phyloP scores from a whole-genome alignment of 2,797 vertebrate genomes.

The Huso huso region DNA sequence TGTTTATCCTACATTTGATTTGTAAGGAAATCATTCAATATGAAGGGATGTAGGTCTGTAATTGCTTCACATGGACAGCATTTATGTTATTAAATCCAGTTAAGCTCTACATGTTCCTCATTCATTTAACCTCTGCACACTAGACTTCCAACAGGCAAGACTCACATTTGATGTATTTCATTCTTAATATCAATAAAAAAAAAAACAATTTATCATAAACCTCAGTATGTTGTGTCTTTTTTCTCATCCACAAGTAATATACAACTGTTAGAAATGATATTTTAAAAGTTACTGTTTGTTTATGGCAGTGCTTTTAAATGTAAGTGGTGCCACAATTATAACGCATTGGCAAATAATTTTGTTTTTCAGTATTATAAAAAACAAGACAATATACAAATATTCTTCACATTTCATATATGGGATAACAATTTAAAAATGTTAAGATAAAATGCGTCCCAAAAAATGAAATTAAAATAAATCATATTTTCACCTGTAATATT shows the following conservation, averaged over 20 bases:
- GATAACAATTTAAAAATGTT: too few relatives aligned
- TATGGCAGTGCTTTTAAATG: too few relatives aligned
- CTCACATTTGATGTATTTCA: conserved; percentile 42
- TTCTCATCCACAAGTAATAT: neutral
- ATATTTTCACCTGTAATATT: too few relatives aligned
- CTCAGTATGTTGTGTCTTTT: conserved; percentile 26
- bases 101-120: conserved; percentile 63
- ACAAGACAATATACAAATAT: too few relatives aligned
- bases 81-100: conserved; percentile 52
- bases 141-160: conserved; percentile 65
- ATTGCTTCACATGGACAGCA: conserved; percentile 46
- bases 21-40: conserved; percentile 37
- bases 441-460: too few relatives aligned
- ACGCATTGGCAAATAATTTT: too few relatives aligned
- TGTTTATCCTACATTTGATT: too few relatives aligned
- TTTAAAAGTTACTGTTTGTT: too few relatives aligned
- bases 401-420: too few relatives aligned
- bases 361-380: too few relatives aligned
- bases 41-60: conserved; percentile 48
- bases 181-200: conserved; percentile 76
- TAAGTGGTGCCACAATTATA: too few relatives aligned
- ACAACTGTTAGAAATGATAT: neutral
- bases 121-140: conserved; percentile 76
- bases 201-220: conserved; percentile 67
- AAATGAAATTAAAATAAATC: too few relatives aligned